A percentile compares a stretch with the other conserved stretches of the same genome.
Conservation (phyloP, 1,140 invertebrate species). For the Anastrepha obliqua region DNA sequence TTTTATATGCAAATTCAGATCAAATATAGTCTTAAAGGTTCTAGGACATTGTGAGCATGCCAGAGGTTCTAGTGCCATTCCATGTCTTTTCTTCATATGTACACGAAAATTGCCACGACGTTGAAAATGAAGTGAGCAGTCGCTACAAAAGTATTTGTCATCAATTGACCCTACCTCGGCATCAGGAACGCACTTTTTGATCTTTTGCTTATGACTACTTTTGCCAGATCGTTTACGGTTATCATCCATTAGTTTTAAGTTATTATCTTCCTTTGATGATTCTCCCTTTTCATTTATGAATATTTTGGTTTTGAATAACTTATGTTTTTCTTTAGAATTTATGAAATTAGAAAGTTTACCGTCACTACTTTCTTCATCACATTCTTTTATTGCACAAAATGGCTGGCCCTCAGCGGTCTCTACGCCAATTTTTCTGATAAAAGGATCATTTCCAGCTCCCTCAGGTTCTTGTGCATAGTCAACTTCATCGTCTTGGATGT, state of each 20-base stretch:
- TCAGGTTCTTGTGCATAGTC: no score
- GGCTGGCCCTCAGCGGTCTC: not conserved
- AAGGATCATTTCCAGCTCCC: no score
- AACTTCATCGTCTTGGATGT: no score
- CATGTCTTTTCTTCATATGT: slow-evolving; percentile 49
- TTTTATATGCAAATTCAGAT: no score
- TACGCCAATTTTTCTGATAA: not conserved
- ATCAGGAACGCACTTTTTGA: no score
- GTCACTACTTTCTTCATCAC: not conserved
- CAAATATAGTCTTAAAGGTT: no score
- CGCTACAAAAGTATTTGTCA: not conserved
- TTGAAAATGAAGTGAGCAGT: slow-evolving; percentile 25
- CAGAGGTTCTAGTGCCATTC: slow-evolving; percentile 59
- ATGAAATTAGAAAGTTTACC: no score
- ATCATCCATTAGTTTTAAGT: no score
- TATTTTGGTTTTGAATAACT: not conserved
- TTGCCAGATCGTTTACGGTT: no score
- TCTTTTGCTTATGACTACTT: no score
- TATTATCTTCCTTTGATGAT: not conserved
- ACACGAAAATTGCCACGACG: not conserved
- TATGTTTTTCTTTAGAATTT: not conserved
- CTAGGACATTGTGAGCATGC: no score
- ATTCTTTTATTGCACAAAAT: not conserved
- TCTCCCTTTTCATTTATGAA: not conserved
- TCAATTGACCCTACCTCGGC: no score